A percentile compares a stretch with the other conserved stretches of the same genome.
These are phyloP conservation scores for Cherax destructor DNA, from an alignment of 1,140 invertebrate species.

Conservation along the genomic window DNA sequence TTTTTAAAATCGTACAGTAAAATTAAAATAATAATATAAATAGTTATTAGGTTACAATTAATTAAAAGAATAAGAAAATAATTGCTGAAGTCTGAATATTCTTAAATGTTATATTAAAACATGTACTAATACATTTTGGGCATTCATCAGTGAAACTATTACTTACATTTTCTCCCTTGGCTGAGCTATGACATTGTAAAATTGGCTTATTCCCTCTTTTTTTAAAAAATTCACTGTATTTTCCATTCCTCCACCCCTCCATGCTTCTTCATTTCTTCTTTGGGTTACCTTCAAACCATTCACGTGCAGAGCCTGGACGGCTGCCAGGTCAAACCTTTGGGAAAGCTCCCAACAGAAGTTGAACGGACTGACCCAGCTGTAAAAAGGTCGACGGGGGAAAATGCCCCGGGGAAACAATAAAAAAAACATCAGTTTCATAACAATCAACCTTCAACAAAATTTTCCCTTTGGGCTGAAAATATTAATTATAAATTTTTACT, in stretches of 20 bases:
- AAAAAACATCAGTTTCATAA: too few relatives aligned
- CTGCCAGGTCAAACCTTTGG: conserved; percentile 58
- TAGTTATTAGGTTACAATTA: too few relatives aligned
- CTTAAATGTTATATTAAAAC: not conserved
- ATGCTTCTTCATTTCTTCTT: conserved; percentile 59
- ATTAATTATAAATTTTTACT: too few relatives aligned
- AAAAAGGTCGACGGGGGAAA: conserved; percentile 35
- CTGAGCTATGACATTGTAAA: conserved; percentile 51
- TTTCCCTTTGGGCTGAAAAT: too few relatives aligned
- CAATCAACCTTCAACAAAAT: too few relatives aligned
- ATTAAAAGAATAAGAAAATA: too few relatives aligned
- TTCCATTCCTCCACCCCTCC: conserved; percentile 55
- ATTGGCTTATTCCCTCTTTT: conserved; percentile 66
- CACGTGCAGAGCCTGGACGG: conserved; percentile 56
- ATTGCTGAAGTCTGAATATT: not conserved
- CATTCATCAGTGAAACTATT: not conserved
- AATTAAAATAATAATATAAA: too few relatives aligned
- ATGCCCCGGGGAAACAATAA: too few relatives aligned
- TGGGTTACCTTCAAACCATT: conserved; percentile 60
- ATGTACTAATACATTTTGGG: not conserved
- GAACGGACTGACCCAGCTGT: conserved; percentile 58
- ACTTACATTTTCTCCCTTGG: conserved; percentile 48
- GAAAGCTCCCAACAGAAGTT: conserved; percentile 37
- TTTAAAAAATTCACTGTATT: conserved; percentile 46
- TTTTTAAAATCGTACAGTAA: too few relatives aligned